These are phyloP conservation scores for Urechis unicinctus DNA, from an alignment of 2,888 invertebrate species.

Conservation along the genomic window DNA sequence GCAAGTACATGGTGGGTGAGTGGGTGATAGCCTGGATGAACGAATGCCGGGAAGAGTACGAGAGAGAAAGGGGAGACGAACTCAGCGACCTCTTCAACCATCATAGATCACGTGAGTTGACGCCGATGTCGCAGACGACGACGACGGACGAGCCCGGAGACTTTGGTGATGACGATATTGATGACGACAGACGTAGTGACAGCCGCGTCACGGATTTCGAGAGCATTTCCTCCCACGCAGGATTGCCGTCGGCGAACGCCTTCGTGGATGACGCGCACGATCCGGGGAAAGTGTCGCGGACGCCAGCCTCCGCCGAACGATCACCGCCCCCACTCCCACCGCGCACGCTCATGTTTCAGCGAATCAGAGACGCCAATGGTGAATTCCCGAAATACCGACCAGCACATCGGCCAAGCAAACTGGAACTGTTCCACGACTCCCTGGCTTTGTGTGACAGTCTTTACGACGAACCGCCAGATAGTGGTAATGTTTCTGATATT, in stretches of 20 bases:
- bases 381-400: neutral
- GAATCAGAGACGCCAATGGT: neutral
- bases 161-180: neutral
- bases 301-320: too few species aligned
- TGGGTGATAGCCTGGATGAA: conserved; percentile 24
- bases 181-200: neutral
- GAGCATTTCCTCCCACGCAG: neutral
- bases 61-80: conserved; percentile 8
- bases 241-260: neutral
- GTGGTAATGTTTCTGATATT: conserved; percentile 11
- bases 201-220: neutral
- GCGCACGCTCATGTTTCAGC: neutral
- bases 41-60: conserved; percentile 18
- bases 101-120: neutral
- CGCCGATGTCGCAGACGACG: neutral
- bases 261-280: neutral
- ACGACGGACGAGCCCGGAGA: conserved; percentile 3
- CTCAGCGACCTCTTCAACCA: neutral
- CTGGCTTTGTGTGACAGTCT: neutral
- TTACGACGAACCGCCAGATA: conserved; percentile 6
- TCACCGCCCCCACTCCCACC: too few species aligned
- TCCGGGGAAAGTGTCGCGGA: neutral
- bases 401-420: neutral
- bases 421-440: neutral
- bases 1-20: conserved; percentile 23